A percentile compares a stretch with the other conserved stretches of the same genome.
These are phyloP conservation scores for Brotogeris chrysoptera DNA, from an alignment of 2,797 vertebrate genomes.

Conservation along the genomic window DNA sequence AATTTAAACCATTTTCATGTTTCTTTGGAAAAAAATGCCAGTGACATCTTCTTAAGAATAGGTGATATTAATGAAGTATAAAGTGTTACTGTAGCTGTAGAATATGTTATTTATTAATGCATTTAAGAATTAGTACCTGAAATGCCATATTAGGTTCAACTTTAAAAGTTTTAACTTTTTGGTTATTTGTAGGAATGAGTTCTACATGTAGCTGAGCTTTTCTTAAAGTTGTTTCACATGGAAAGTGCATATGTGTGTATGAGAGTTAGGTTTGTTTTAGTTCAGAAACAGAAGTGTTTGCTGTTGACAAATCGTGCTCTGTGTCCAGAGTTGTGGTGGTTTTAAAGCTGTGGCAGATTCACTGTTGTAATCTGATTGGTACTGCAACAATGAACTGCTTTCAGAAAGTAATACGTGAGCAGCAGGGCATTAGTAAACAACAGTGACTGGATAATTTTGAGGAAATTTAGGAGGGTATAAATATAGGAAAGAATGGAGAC, in stretches of 20 bases:
- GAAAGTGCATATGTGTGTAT: neutral
- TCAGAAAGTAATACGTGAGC: slow-evolving; percentile 18
- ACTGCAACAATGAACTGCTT: neutral
- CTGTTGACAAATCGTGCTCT: neutral
- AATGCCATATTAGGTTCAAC: neutral
- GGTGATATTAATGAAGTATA: neutral
- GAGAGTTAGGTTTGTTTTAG: neutral
- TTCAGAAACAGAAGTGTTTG: neutral
- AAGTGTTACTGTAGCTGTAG: neutral
- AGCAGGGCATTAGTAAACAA: slow-evolving; percentile 24
- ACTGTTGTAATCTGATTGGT: neutral
- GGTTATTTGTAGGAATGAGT: neutral
- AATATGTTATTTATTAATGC: neutral
- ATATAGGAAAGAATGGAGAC: slow-evolving; percentile 20
- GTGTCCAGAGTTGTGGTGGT: neutral
- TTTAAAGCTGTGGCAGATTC: slow-evolving; percentile 8
- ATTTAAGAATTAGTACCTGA: neutral
- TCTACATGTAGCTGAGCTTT: neutral
- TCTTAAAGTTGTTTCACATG: neutral
- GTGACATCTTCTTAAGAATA: neutral
- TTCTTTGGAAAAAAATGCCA: neutral
- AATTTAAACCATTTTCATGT: neutral
- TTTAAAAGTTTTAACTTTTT: neutral
- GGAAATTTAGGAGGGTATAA: slow-evolving; percentile 55
- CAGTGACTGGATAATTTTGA: slow-evolving; percentile 35